Conservation (phyloP, 2,113 vertebrate species). For the Pao palembangensis region DNA sequence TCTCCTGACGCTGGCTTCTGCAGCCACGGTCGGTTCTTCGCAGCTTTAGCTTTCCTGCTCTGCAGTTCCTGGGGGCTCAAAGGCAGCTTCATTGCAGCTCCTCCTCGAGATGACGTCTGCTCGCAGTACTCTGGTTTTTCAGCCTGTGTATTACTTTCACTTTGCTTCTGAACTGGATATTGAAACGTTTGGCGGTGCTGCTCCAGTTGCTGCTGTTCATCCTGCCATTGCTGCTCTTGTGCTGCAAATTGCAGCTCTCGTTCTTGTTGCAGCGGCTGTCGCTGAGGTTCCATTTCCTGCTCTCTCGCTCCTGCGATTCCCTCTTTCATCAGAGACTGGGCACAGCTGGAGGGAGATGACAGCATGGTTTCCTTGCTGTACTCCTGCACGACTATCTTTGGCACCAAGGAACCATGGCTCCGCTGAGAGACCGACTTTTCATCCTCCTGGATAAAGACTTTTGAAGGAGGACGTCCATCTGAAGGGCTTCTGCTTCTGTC, state of each 20-base stretch:
- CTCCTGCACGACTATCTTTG: slow-evolving; percentile 69
- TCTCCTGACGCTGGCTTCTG: slow-evolving; percentile 48
- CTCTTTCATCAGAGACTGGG: slow-evolving; percentile 42
- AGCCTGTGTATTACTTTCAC: slow-evolving; percentile 5
- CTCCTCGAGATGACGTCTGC: slow-evolving; percentile 18
- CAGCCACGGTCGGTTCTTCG: slow-evolving; percentile 74
- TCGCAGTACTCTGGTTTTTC: slow-evolving; percentile 3
- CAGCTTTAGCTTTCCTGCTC: slow-evolving; percentile 56
- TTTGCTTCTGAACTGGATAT: slow-evolving; percentile 12
- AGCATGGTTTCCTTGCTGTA: slow-evolving; percentile 47
- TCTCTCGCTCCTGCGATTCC: slow-evolving; percentile 8
- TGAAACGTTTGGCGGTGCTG: background rate
- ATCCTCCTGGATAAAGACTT: slow-evolving; percentile 60
- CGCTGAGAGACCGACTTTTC: slow-evolving; percentile 12
- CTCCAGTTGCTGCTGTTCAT: background rate
- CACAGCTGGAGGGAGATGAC: slow-evolving; percentile 36
- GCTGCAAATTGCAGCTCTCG: background rate
- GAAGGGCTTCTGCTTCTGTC: slow-evolving; percentile 70
- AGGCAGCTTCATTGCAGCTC: slow-evolving; percentile 28
- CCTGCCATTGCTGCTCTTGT: slow-evolving; percentile 2
- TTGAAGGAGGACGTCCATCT: slow-evolving; percentile 60
- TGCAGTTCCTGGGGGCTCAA: slow-evolving; percentile 48
- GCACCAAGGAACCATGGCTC: slow-evolving; percentile 28
- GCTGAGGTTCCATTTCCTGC: background rate
- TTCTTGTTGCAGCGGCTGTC: slow-evolving; percentile 8